These are phyloP conservation scores for Archaeoteleia sp. DNA, from an alignment of 2,888 invertebrate species.

Conservation along the genomic window DNA sequence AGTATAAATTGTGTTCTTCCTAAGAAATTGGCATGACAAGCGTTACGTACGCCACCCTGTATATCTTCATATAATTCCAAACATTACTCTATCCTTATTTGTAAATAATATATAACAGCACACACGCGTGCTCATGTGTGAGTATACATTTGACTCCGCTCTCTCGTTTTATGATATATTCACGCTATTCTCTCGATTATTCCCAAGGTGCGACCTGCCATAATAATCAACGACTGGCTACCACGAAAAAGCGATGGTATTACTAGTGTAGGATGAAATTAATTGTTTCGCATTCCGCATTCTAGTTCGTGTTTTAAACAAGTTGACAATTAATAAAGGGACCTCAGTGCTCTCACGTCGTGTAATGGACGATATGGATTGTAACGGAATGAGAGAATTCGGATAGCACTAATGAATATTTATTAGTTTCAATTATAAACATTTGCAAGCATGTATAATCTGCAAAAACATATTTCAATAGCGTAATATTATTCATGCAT, in stretches of 20 bases:
- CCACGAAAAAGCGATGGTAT: conserved; percentile 30
- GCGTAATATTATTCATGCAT: conserved; percentile 20
- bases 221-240: conserved; percentile 30
- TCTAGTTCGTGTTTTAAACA: conserved; percentile 32
- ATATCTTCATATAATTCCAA: too few species aligned
- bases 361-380: conserved; percentile 23
- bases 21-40: too few species aligned
- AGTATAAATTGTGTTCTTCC: too few species aligned
- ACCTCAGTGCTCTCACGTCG: conserved; percentile 9
- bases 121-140: too few species aligned
- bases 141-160: too few species aligned
- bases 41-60: too few species aligned
- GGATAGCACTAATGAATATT: conserved; percentile 25
- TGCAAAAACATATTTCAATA: conserved; percentile 20
- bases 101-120: too few species aligned
- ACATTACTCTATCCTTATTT: too few species aligned
- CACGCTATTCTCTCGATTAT: conserved; percentile 21
- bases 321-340: conserved; percentile 27
- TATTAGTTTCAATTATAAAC: conserved; percentile 30
- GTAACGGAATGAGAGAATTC: conserved; percentile 13
- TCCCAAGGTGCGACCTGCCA: conserved; percentile 38
- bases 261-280: conserved; percentile 35
- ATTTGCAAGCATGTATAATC: conserved; percentile 18
- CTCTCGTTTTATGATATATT: too few species aligned
- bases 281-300: conserved; percentile 37